A percentile compares a stretch with the other conserved stretches of the same genome.
Conservation (phyloP, 2,888 invertebrate genomes). For the Oithona nana region DNA sequence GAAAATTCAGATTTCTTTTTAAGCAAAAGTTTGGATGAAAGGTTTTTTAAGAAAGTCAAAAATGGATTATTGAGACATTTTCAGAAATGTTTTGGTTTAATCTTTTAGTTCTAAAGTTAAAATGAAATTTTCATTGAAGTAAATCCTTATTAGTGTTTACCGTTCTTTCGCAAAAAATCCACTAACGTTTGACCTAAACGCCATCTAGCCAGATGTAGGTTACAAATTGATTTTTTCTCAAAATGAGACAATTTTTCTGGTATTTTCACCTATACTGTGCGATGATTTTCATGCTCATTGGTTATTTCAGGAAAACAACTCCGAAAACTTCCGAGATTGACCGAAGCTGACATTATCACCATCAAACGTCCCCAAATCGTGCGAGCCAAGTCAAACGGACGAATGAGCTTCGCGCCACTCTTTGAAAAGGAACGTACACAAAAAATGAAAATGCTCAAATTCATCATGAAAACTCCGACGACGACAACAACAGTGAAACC, state of each 20-base stretch:
- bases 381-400: not conserved
- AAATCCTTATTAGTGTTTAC: no score
- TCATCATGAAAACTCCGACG: not conserved
- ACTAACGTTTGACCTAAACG: no score
- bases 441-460: not conserved
- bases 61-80: no score
- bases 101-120: no score
- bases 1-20: not conserved
- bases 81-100: no score
- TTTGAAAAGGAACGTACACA: not conserved
- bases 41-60: no score
- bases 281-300: not conserved
- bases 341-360: not conserved
- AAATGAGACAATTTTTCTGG: not conserved
- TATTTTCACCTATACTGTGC: not conserved
- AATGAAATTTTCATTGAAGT: no score
- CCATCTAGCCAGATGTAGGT: not conserved
- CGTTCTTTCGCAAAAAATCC: no score
- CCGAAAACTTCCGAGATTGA: not conserved
- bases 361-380: not conserved
- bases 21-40: not conserved
- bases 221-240: not conserved
- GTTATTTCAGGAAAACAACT: not conserved
- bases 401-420: constrained; percentile 9
- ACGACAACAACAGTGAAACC: not conserved